Percentiles rank a stretch among this genome's conserved stretches.
These are phyloP conservation scores for Thunnus maccoyii DNA, from an alignment of 2,113 vertebrate genomes.

Conservation along the genomic window DNA sequence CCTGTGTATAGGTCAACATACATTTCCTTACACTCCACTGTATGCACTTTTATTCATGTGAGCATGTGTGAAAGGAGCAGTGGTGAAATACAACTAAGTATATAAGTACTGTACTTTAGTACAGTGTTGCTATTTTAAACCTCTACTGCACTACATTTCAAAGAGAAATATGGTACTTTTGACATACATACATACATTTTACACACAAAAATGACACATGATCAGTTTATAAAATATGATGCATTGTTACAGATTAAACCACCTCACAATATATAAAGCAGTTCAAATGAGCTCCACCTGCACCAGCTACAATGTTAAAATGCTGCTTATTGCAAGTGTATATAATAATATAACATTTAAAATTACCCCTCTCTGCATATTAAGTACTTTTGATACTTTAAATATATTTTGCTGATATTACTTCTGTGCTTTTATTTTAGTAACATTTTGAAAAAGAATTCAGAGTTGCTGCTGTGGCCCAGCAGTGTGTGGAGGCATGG, in stretches of 20 bases:
- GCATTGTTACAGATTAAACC: too few species aligned
- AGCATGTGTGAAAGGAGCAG: slow-evolving; percentile 2
- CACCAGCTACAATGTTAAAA: neutral
- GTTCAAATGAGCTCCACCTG: neutral
- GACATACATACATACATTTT: too few species aligned
- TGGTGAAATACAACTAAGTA: neutral
- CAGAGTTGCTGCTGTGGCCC: neutral
- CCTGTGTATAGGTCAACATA: slow-evolving; percentile 8
- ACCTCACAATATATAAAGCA: neutral
- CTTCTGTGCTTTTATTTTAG: neutral
- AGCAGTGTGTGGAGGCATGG: neutral
- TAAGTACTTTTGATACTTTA: too few species aligned
- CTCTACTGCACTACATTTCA: too few species aligned
- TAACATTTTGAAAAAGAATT: slow-evolving; percentile 1
- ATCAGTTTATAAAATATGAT: too few species aligned
- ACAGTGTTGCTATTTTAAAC: too few species aligned
- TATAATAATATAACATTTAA: neutral
- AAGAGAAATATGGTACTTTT: too few species aligned
- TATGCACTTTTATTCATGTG: neutral
- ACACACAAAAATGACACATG: too few species aligned
- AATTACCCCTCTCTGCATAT: too few species aligned
- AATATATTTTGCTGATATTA: too few species aligned
- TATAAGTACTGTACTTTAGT: neutral
- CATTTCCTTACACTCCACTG: slow-evolving; percentile 15
- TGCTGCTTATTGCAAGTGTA: neutral